Percentiles rank a stretch among this genome's conserved stretches.
phyloP scores from a whole-genome alignment of 2,113 vertebrate genomes.

The Epinephelus cyanopodus region DNA sequence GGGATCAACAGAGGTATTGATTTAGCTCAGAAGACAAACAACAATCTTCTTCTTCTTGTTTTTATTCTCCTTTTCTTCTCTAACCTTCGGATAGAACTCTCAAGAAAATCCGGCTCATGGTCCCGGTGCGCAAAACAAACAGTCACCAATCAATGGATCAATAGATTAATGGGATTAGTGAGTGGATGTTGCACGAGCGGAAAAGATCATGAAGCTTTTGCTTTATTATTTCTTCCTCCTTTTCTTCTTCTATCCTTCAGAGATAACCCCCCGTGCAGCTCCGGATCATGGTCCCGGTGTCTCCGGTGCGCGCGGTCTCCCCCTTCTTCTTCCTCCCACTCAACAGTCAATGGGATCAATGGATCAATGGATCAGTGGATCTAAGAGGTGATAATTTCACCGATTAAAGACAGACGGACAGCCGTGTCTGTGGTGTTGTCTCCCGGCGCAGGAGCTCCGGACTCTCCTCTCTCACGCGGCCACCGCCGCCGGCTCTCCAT shows the following conservation, averaged over 20 bases:
- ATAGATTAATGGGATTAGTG: not conserved
- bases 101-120: slow-evolving; percentile 90
- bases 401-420: not conserved
- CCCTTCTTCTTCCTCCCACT: slow-evolving; percentile 7
- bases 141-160: not conserved
- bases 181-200: not conserved
- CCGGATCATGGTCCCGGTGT: slow-evolving; percentile 90
- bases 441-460: slow-evolving; percentile 74
- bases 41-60: not conserved
- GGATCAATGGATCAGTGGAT: slow-evolving; percentile 79
- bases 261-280: slow-evolving; percentile 74
- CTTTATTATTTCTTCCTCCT: not conserved
- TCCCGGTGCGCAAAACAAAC: slow-evolving; percentile 32
- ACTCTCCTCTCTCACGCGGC: slow-evolving; percentile 79
- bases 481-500: slow-evolving; percentile 87
- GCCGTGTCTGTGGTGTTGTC: not conserved
- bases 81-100: slow-evolving; percentile 58
- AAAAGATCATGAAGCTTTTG: not conserved
- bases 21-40: slow-evolving; percentile 5
- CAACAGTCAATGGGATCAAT: slow-evolving; percentile 26
- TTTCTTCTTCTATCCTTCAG: slow-evolving; percentile 6
- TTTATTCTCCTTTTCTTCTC: slow-evolving; percentile 7
- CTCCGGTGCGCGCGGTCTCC: slow-evolving; percentile 54
- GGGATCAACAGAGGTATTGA: slow-evolving; percentile 75
- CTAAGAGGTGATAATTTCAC: slow-evolving; percentile 26